A percentile compares a stretch with the other conserved stretches of the same genome.
phyloP scores from a whole-genome alignment of 2,888 invertebrate genomes.

The Morpho helenor region DNA sequence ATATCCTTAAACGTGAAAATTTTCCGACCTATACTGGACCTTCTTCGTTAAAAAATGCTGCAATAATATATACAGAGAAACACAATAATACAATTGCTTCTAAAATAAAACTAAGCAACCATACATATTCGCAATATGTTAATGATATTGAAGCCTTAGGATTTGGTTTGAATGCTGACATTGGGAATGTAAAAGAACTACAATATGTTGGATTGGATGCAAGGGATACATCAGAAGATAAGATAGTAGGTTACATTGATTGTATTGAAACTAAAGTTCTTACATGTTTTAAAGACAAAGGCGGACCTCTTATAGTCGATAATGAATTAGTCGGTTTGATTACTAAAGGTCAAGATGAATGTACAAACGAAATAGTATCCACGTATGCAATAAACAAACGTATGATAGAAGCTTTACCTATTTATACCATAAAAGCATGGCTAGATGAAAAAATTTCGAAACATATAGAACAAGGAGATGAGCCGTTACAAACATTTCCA shows the following conservation, averaged over 20 bases:
- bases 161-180: slow-evolving; percentile 60
- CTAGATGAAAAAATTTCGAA: slow-evolving; percentile 57
- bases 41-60: slow-evolving; percentile 52
- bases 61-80: slow-evolving; percentile 58
- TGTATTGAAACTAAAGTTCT: slow-evolving; percentile 62
- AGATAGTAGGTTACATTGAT: slow-evolving; percentile 50
- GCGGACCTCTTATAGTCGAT: slow-evolving; percentile 57
- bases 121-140: slow-evolving; percentile 39
- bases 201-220: slow-evolving; percentile 59
- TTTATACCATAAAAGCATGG: slow-evolving; percentile 60
- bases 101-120: slow-evolving; percentile 55
- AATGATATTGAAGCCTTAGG: slow-evolving; percentile 56
- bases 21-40: slow-evolving; percentile 52
- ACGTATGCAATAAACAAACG: slow-evolving; percentile 54
- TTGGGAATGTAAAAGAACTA: slow-evolving; percentile 47
- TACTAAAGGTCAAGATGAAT: slow-evolving; percentile 49
- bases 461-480: slow-evolving; percentile 44
- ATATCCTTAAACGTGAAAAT: slow-evolving; percentile 52
- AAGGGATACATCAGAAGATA: slow-evolving; percentile 25
- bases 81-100: slow-evolving; percentile 51
- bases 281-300: slow-evolving; percentile 63
- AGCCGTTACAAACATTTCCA: slow-evolving; percentile 45
- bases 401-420: slow-evolving; percentile 52
- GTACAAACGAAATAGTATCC: slow-evolving; percentile 54
- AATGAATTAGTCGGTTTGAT: slow-evolving; percentile 62